These are phyloP conservation scores for Chelonoidis abingdonii DNA, from an alignment of 2,113 vertebrate genomes.

Conservation along the genomic window DNA sequence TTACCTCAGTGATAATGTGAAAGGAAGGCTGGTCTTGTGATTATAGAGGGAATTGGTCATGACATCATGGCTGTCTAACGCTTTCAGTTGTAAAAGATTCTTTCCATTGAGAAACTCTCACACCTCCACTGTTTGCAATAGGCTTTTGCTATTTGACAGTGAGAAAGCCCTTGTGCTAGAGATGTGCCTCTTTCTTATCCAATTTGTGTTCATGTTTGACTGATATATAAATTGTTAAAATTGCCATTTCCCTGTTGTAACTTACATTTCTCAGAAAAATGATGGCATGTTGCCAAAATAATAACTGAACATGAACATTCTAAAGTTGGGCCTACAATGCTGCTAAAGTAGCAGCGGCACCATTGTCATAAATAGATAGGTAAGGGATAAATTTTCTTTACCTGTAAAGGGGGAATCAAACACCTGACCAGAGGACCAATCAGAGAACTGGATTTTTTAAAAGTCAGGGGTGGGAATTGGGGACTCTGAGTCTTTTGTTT, in stretches of 20 bases:
- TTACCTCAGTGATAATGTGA: background rate
- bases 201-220: background rate
- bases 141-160: background rate
- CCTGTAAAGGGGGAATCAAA: no score
- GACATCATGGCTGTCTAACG: background rate
- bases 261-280: background rate
- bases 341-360: background rate
- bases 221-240: background rate
- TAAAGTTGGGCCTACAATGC: fast-evolving
- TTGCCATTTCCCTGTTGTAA: background rate
- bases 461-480: no score
- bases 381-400: no score
- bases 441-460: no score
- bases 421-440: no score
- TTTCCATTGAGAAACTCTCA: background rate
- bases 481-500: no score
- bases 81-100: background rate
- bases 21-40: background rate
- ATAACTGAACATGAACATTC: fast-evolving
- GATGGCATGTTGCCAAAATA: background rate
- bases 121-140: background rate
- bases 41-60: background rate
- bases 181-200: background rate
- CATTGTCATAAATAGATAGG: no score
- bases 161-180: background rate